Evolutionary conservation across 2,797 vertebrate species (phyloP), one percentile per base, ranked within the genome.

Genomic region (Chromobotia macracanthus): DNA sequence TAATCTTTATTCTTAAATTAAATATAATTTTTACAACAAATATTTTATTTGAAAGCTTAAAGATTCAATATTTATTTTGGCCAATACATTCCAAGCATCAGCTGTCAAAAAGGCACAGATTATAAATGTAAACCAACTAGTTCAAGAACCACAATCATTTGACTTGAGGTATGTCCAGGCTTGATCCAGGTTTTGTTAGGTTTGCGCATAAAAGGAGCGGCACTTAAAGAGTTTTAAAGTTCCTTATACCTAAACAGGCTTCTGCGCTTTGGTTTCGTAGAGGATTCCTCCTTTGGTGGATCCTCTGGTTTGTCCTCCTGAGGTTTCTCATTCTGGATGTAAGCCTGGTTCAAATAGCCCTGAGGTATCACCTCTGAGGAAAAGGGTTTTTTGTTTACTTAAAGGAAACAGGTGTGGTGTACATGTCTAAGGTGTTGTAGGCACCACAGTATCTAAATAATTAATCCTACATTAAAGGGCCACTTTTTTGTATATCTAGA

Each of bases 311-410:
- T 18, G 28, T 80, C 56, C 72, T 87, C 76, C 21, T 83, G 84
- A 48, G 65, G n/a, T 25, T 80, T 87, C 82, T 90, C 87, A 56
- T 91, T 87, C 0, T 80, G 48, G 2, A 83, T 84, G 71, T 90
- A 91, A 70, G 86, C 82, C 73, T 80, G 18, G 53, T 88, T 89
- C 51, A 84, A 79, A 19, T 80, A 88, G 0, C 15, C 84, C 13
- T 82, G 78, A 12, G 3, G 60, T 84, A 38, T 67, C 56, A n/a
- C 67, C 46, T 86, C 90, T 90, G 66, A n/a, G 9, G 41, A 78
- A 41, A 70, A 58, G 23, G n/a, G 64, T 18, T 35, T 60, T n/a
- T 58, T 13, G 21, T 63, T 23, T 69, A 72, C 60, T 55, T 12
- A 31, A 3, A 46, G 51, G 15, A 38, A 55, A 21, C 31, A 50